These are phyloP conservation scores for Tiliqua scincoides DNA, from an alignment of 2,113 vertebrate genomes.

Conservation along the genomic window DNA sequence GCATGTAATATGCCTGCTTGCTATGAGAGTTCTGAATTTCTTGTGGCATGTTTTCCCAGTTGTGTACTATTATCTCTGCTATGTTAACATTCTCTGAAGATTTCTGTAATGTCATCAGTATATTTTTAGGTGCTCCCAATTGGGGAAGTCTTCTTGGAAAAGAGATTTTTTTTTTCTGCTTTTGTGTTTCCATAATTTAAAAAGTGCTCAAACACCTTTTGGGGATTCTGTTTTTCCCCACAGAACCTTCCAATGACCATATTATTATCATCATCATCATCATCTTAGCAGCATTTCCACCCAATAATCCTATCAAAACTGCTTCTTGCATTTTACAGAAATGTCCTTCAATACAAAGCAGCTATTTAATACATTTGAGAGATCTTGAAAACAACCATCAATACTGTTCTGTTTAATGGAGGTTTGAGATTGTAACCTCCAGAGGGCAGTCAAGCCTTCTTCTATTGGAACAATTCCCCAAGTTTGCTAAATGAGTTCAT, in stretches of 20 bases:
- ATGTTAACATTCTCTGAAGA: fast-evolving
- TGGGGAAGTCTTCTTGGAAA: not conserved
- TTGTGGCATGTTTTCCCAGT: not conserved
- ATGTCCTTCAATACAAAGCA: not conserved
- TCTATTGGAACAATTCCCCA: not conserved
- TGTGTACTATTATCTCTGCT: fast-evolving
- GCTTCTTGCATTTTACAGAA: slow-evolving; percentile 27
- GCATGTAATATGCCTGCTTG: not conserved
- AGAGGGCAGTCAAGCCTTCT: slow-evolving; percentile 71
- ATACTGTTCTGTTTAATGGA: not conserved
- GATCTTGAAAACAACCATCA: not conserved
- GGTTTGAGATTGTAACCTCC: slow-evolving; percentile 54
- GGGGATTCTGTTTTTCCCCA: not conserved
- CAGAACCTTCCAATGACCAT: not conserved
- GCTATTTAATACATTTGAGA: not conserved
- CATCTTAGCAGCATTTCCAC: not conserved
- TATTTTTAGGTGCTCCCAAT: slow-evolving; percentile 9
- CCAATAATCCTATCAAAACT: not conserved
- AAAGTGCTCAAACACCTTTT: slow-evolving; percentile 28
- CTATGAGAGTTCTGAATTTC: not conserved
- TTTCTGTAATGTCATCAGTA: not conserved
- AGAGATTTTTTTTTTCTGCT: not conserved
- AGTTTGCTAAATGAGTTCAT: not conserved
- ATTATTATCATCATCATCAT: not conserved
- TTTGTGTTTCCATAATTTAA: not conserved